A percentile compares a stretch with the other conserved stretches of the same genome.
Evolutionary conservation across 2,888 invertebrate species (phyloP).

Genomic region (Eupithecia dodoneata): DNA sequence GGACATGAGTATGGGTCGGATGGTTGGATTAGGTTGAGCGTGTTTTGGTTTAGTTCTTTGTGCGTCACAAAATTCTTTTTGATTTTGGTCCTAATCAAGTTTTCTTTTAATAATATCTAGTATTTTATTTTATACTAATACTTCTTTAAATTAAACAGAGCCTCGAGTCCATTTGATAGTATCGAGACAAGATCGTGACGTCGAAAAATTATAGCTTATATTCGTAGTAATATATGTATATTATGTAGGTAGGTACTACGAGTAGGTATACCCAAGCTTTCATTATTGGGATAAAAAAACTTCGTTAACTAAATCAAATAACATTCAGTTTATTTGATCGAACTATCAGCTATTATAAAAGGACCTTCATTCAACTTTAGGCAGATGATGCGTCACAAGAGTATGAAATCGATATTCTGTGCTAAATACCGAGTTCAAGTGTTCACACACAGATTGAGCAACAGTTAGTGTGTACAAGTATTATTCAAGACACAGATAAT

Average conservation of each 20-base stretch:
- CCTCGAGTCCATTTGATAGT: too few species aligned
- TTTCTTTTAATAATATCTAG: too few species aligned
- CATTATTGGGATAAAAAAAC: too few species aligned
- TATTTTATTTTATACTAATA: too few species aligned
- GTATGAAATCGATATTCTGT: constrained; percentile 58
- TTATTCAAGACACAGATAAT: constrained; percentile 31
- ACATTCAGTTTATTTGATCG: too few species aligned
- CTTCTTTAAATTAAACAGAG: too few species aligned
- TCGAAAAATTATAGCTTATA: too few species aligned
- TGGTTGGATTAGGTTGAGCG: constrained; percentile 51
- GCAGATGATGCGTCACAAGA: constrained; percentile 44
- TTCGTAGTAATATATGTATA: too few species aligned
- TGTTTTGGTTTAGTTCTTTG: constrained; percentile 35
- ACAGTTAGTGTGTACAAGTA: constrained; percentile 21
- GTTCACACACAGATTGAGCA: constrained; percentile 26
- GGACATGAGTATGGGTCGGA: constrained; percentile 63
- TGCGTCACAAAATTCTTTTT: constrained; percentile 25
- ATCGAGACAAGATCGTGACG: too few species aligned
- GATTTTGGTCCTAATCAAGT: neutral
- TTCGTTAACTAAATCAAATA: too few species aligned
- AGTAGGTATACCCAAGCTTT: too few species aligned
- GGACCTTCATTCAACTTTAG: constrained; percentile 37
- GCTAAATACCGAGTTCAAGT: constrained; percentile 48
- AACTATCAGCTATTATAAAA: neutral
- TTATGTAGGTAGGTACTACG: too few species aligned